Percentiles rank a stretch among this genome's conserved stretches.
phyloP scores from a whole-genome alignment of 2,888 invertebrate genomes.

The Mythimna loreyi region DNA sequence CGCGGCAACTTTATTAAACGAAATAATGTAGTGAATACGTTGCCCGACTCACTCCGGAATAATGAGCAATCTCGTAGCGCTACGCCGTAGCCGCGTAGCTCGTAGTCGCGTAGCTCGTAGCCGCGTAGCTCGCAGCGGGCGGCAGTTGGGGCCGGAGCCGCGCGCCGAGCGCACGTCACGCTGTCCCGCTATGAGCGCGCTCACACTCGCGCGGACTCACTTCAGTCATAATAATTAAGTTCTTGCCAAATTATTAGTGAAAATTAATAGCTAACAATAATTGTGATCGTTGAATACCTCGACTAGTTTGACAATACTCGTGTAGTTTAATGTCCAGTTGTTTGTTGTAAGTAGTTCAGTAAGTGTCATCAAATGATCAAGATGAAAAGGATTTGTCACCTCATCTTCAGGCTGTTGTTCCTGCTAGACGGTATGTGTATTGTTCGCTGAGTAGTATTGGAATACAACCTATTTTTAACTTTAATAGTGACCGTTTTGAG shows the following conservation, averaged over 20 bases:
- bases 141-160: slow-evolving; percentile 65
- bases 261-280: slow-evolving; percentile 22
- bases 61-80: slow-evolving; percentile 79
- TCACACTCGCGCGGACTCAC: slow-evolving; percentile 27
- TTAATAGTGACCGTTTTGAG: neutral
- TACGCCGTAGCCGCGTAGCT: slow-evolving; percentile 53
- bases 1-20: slow-evolving; percentile 80
- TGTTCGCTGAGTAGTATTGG: neutral
- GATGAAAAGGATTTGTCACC: slow-evolving; percentile 87
- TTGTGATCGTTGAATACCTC: slow-evolving; percentile 62
- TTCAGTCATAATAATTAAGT: slow-evolving; percentile 18
- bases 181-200: slow-evolving; percentile 49
- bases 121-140: slow-evolving; percentile 25
- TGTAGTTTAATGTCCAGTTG: slow-evolving; percentile 58
- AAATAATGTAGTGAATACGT: slow-evolving; percentile 80
- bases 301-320: slow-evolving; percentile 54
- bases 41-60: slow-evolving; percentile 70
- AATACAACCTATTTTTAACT: neutral
- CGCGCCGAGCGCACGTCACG: slow-evolving; percentile 66
- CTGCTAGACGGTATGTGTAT: slow-evolving; percentile 83
- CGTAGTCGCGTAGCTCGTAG: slow-evolving; percentile 22
- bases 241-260: slow-evolving; percentile 28
- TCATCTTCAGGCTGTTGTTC: slow-evolving; percentile 84
- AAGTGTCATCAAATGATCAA: slow-evolving; percentile 75
- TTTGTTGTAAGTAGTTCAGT: slow-evolving; percentile 47